Evolutionary conservation across 2,888 invertebrate genomes (phyloP).

Genomic region (Lycia hirtaria): DNA sequence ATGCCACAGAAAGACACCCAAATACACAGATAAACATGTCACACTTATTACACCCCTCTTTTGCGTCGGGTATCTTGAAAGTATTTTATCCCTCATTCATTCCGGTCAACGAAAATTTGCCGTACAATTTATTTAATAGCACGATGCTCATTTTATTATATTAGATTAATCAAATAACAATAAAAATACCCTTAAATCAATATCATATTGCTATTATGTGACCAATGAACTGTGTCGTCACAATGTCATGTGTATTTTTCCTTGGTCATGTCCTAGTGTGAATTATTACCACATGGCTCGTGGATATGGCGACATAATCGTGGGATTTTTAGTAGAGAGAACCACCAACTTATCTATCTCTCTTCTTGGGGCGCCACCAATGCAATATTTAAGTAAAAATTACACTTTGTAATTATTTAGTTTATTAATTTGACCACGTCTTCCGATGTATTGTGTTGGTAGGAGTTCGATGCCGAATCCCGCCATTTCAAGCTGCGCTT

Average conservation of each 20-base stretch:
- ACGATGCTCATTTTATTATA: too few relatives aligned
- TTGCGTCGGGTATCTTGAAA: too few relatives aligned
- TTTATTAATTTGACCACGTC: not conserved
- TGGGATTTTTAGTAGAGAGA: conserved; percentile 35
- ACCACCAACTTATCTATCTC: not conserved
- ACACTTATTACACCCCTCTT: too few relatives aligned
- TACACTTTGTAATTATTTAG: not conserved
- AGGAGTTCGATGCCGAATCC: conserved; percentile 20
- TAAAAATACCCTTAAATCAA: too few relatives aligned
- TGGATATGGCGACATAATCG: conserved; percentile 35
- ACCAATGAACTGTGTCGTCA: conserved; percentile 50
- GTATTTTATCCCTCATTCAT: too few relatives aligned
- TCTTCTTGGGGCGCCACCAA: too few relatives aligned
- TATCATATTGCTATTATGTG: conserved; percentile 2
- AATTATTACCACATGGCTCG: conserved; percentile 61
- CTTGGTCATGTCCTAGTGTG: conserved; percentile 38
- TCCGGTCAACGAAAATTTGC: too few relatives aligned
- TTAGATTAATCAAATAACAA: too few relatives aligned
- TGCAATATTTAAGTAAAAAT: not conserved
- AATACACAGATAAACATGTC: too few relatives aligned
- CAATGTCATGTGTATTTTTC: conserved; percentile 24
- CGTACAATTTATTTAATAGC: too few relatives aligned
- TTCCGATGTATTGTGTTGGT: not conserved
- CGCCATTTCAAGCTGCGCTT: conserved; percentile 36
- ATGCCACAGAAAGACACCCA: too few relatives aligned